Conservation (phyloP, 2,113 vertebrate species). For the Dinomys branickii region DNA sequence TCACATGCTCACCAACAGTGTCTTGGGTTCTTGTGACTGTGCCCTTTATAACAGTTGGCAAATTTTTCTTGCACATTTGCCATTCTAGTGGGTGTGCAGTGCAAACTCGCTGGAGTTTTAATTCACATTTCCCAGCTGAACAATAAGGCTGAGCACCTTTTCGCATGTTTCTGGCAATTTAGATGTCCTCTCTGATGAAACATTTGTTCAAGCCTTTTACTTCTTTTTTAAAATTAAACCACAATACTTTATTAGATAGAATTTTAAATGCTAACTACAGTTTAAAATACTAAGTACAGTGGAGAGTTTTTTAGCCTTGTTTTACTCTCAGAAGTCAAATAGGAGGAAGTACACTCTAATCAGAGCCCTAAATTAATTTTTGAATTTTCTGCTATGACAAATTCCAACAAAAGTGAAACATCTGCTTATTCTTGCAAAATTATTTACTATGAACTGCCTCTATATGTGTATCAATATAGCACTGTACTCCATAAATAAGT, state of each 20-base stretch:
- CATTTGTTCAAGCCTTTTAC: not conserved
- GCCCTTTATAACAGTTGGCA: no score
- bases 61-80: not conserved
- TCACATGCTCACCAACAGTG: not conserved
- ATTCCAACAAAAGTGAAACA: slow-evolving; percentile 51
- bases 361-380: slow-evolving; percentile 30
- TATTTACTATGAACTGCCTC: slow-evolving; percentile 11
- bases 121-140: not conserved
- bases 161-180: not conserved
- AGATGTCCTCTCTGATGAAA: not conserved
- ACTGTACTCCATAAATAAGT: not conserved
- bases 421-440: slow-evolving; percentile 55
- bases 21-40: not conserved
- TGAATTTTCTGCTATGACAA: slow-evolving; percentile 34
- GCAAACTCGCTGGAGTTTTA: not conserved
- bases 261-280: slow-evolving; percentile 64
- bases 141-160: not conserved
- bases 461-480: not conserved
- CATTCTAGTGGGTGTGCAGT: not conserved
- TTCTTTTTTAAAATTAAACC: not conserved
- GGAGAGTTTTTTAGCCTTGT: slow-evolving; percentile 38
- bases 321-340: slow-evolving; percentile 57
- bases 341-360: slow-evolving; percentile 28
- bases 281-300: slow-evolving; percentile 61
- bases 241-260: slow-evolving; percentile 70